phyloP scores from a whole-genome alignment of 2,797 vertebrate genomes.

The Pithecia hirsuta region DNA sequence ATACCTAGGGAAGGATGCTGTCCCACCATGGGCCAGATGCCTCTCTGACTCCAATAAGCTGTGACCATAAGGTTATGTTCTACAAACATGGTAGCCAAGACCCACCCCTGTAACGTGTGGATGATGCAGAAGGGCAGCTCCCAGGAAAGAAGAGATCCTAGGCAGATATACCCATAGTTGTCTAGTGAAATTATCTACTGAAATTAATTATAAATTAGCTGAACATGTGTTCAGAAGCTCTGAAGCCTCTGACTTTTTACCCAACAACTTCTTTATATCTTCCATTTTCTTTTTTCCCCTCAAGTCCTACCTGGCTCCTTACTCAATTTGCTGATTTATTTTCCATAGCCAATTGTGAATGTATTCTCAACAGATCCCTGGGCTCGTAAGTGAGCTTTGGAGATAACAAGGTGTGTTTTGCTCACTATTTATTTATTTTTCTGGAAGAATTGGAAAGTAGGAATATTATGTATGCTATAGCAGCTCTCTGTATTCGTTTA shows the following conservation, averaged over 20 bases:
- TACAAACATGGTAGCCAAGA: neutral
- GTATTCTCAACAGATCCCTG: slow-evolving; percentile 35
- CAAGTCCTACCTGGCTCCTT: slow-evolving; percentile 24
- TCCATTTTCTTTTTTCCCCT: slow-evolving; percentile 15
- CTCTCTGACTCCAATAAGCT: neutral
- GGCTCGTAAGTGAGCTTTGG: slow-evolving; percentile 18
- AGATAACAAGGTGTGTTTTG: neutral
- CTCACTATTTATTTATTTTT: neutral
- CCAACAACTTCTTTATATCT: neutral
- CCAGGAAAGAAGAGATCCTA: neutral
- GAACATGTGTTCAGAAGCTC: neutral
- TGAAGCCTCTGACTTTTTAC: slow-evolving; percentile 9
- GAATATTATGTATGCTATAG: neutral
- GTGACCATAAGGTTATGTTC: neutral
- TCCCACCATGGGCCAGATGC: neutral
- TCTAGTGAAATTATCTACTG: neutral
- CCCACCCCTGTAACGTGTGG: neutral
- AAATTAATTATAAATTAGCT: neutral
- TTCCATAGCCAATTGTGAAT: neutral
- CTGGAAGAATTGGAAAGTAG: slow-evolving; percentile 17
- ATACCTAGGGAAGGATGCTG: neutral
- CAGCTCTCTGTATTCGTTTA: neutral
- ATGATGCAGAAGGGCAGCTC: neutral
- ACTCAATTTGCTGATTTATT: slow-evolving; percentile 34
- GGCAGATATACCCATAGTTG: neutral